These are phyloP conservation scores for Sylvilagus bachmani DNA, from an alignment of 2,113 vertebrate genomes.

Conservation along the genomic window DNA sequence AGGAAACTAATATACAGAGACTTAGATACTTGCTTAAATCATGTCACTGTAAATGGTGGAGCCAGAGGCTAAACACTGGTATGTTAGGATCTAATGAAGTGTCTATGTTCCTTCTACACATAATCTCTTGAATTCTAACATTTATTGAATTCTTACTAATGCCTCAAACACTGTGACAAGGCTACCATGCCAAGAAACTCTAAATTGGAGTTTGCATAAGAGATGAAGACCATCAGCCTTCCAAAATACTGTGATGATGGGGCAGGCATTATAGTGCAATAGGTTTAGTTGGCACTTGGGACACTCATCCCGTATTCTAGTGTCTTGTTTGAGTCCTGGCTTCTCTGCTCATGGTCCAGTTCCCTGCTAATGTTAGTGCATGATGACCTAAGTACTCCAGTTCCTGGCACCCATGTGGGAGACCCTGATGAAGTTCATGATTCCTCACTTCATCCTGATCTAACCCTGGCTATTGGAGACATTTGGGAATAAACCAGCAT, in stretches of 20 bases:
- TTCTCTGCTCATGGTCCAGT: too few species aligned
- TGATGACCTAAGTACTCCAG: too few species aligned
- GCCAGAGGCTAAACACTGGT: background rate
- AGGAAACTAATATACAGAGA: background rate
- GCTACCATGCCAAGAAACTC: background rate
- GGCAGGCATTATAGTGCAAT: too few species aligned
- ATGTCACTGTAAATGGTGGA: background rate
- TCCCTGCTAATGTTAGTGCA: too few species aligned
- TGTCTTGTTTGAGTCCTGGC: too few species aligned
- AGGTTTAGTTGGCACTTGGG: too few species aligned
- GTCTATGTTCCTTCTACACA: background rate
- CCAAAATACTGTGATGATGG: conserved; percentile 22
- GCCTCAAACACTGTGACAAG: background rate
- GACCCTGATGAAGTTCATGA: too few species aligned
- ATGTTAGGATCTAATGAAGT: background rate
- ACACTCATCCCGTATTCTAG: too few species aligned
- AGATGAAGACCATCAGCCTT: background rate
- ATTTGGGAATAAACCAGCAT: too few species aligned
- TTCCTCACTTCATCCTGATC: too few species aligned
- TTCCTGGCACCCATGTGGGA: too few species aligned
- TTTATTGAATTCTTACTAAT: background rate
- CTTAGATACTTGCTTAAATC: background rate
- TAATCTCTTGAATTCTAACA: background rate
- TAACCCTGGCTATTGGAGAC: too few species aligned
- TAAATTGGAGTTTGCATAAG: background rate